Base-by-base conservation (phyloP, 2,797 vertebrate genomes). In the Coregonus suidteri region DNA sequence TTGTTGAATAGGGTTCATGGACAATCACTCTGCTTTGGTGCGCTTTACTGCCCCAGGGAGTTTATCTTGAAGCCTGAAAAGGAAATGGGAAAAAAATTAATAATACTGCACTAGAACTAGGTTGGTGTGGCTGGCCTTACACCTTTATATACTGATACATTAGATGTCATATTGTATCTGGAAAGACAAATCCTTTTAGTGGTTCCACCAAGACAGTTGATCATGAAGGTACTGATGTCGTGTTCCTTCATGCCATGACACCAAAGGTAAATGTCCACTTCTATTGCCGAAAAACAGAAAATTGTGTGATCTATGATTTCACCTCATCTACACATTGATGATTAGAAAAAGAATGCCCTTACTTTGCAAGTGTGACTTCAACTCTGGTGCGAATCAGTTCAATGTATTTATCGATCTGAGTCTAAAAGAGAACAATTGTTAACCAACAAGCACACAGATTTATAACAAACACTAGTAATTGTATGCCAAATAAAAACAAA, bases 361-460 rank as follows among this genome's bases (percentile, higher is more conserved):
- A 90, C 89, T 81, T 89, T 35, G 82, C 74, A 67, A 88, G 75
- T 1, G 16, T 84, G 4, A 82, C 80, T 30, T 87, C 85, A 35
- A 86, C 30, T 65, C 56, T 77, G 77, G 67, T 71, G 4, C 30
- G 65, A 56, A 96, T 88, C 81, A 95, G 87, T 78, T 95, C 93
- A 81, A 96, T 84, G 70, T 94, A 94, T 35, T 93, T 94, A 89
- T 97, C 95, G 77, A 97, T 95, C 90, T 96, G 95, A 85, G 92
- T 91, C 96, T 97, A 84, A n/a, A 76, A 82, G 89, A 91, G 31
- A 81, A 79, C 81, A 25, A 72, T 64, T 52, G 70, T 73, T 75
- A 75, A 72, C 66, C 73, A 25, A 6, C 25, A 41, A 64, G 66
- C 78, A 73, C 84, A 83, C 62, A 75, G 76, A 37, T 54, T n/a